These are phyloP conservation scores for Drosophila fulvimacula DNA, from an alignment of 2,888 invertebrate species.

Conservation along the genomic window DNA sequence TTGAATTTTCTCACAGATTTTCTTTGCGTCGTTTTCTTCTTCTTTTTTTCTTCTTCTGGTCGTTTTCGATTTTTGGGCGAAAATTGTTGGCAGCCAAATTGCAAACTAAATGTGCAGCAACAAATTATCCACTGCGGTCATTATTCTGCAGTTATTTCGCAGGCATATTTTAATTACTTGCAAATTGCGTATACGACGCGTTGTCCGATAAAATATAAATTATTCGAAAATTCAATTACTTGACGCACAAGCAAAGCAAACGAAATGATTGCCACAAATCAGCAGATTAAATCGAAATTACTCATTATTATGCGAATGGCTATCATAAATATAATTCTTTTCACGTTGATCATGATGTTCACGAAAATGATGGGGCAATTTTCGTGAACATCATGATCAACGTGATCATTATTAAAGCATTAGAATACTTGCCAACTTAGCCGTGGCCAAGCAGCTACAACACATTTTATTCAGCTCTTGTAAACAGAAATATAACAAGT, in stretches of 20 bases:
- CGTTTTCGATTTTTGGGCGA: too few relatives aligned
- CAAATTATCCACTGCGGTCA: constrained; percentile 41
- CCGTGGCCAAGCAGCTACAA: constrained; percentile 27
- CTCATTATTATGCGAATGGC: constrained; percentile 51
- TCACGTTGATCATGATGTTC: constrained; percentile 1
- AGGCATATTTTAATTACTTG: constrained; percentile 76
- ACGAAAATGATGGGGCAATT: not conserved
- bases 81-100: constrained; percentile 62
- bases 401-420: constrained; percentile 37
- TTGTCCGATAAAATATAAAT: constrained; percentile 14
- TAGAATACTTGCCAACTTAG: constrained; percentile 47
- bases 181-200: constrained; percentile 73
- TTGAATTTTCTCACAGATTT: constrained; percentile 38
- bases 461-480: constrained; percentile 6
- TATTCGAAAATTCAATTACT: constrained; percentile 32
- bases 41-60: too few relatives aligned
- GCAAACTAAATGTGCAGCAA: constrained; percentile 54
- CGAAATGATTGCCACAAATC: constrained; percentile 32
- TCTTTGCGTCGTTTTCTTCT: constrained; percentile 7
- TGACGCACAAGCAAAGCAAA: constrained; percentile 21
- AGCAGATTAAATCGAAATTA: constrained; percentile 56
- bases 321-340: constrained; percentile 50
- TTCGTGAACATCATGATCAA: constrained; percentile 7
- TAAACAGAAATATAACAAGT: constrained; percentile 18
- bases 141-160: constrained; percentile 54